Percentiles rank a stretch among this genome's conserved stretches.
Evolutionary conservation across 2,113 vertebrate species (phyloP).

Genomic region (Indri indri): DNA sequence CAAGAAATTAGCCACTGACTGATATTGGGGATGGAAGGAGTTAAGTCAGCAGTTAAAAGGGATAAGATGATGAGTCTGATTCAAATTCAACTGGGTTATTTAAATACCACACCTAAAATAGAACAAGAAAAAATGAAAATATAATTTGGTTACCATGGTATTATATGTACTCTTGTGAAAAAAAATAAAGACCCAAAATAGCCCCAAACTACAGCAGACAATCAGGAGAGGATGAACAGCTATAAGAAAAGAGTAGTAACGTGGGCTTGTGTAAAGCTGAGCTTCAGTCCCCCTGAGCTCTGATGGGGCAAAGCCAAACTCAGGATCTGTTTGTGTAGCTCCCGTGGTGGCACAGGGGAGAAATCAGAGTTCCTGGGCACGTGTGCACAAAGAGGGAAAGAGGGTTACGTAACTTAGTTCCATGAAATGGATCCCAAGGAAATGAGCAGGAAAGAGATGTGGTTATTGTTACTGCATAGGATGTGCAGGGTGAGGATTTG

Average conservation of each 20-base stretch:
- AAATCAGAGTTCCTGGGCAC: background rate
- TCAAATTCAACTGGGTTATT: constrained; percentile 39
- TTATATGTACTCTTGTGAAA: constrained; percentile 10
- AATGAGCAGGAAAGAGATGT: background rate
- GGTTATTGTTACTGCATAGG: background rate
- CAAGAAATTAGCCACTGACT: background rate
- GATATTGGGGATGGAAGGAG: background rate
- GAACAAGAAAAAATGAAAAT: constrained; percentile 51
- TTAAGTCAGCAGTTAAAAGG: constrained; percentile 22
- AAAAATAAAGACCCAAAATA: constrained; percentile 53
- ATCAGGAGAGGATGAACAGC: constrained; percentile 25
- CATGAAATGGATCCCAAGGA: background rate
- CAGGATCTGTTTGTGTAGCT: background rate
- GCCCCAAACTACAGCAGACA: constrained; percentile 26
- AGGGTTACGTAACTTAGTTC: background rate
- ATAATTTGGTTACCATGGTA: constrained; percentile 65
- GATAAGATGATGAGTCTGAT: background rate
- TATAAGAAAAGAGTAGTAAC: background rate
- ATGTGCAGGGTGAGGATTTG: rapidly evolving
- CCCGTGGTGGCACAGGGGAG: rapidly evolving
- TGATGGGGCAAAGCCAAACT: background rate
- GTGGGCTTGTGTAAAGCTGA: background rate
- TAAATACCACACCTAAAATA: constrained; percentile 52
- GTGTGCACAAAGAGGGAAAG: background rate
- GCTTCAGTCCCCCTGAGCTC: background rate